Conservation (phyloP, 1,140 invertebrate genomes). For the Marisa cornuarietis region DNA sequence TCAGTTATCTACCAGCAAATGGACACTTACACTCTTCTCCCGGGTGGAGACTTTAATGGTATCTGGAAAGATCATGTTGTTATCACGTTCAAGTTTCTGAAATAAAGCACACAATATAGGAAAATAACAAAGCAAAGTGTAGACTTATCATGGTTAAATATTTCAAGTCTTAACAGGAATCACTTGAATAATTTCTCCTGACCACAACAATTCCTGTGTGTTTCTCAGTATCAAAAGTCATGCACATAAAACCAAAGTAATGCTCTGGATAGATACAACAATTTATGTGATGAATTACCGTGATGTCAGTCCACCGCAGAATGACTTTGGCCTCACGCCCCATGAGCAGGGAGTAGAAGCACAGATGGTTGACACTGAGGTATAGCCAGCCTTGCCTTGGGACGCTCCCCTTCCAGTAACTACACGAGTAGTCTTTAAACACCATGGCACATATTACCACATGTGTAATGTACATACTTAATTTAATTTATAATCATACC, state of each 20-base stretch:
- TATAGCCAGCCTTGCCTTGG: constrained; percentile 96
- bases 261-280: no score
- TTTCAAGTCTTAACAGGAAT: no score
- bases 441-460: constrained; percentile 4
- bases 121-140: background rate
- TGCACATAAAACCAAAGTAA: no score
- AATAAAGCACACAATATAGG: constrained; percentile 28
- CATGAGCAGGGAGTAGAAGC: constrained; percentile 95
- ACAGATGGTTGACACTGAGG: constrained; percentile 93
- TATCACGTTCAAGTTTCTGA: constrained; percentile 82
- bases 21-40: constrained; percentile 73
- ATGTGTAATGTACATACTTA: background rate
- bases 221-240: no score
- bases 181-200: no score
- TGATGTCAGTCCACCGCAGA: constrained; percentile 76
- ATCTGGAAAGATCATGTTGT: constrained; percentile 83
- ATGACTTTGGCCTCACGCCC: constrained; percentile 89
- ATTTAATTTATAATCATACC: constrained; percentile 14
- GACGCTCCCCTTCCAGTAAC: constrained; percentile 91
- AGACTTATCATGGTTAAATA: no score
- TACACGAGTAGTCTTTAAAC: constrained; percentile 72
- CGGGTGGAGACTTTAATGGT: constrained; percentile 86
- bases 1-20: background rate
- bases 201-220: no score
- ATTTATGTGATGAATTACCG: constrained; percentile 51